Evolutionary conservation across 64 coral and sea anemone genomes (phyloP), one percentile per base, ranked within the genome.

Genomic region (Orbicella faveolata): DNA sequence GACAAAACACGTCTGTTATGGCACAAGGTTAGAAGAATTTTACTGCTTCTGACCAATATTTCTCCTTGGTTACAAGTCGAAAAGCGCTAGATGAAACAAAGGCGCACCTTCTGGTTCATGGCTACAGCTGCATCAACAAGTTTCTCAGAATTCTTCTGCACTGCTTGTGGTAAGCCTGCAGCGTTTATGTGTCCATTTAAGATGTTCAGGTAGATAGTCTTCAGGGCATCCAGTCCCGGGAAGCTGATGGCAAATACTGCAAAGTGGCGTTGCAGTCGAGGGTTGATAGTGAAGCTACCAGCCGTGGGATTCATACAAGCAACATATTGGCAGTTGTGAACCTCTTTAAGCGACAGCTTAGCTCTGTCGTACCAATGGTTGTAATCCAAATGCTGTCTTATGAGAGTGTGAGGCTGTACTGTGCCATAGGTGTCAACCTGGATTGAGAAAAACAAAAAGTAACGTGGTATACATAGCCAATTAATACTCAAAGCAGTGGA

Each of bases 301-400:
- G 97, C 97, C 18, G 97, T 99, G 48, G 97, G 97, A 52, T 99
- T 99, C 97, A 99, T 99, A 14, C 97, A 99, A 23, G 97, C 97
- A 15, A 99, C 91, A 87, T 99, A 99, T 73, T 99, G 97, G 70
- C 93, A 95, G 80, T 99, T 99, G 84, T 94, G 91, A 18, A 99
- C 87, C 9, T 99, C 97, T 84, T 99, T 99, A 5, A 99, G 88
- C 19, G 84, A 94, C 20, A 99, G 88, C 85, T 99, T 99, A 39
- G 72, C 79, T 86, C 97, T 88, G 74, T 99, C 97, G 52, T 93
- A 99, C 97, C 97, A 99, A 76, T 99, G 97, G 72, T 89, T 91
- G 75, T 99, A 99, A 66, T 99, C 97, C 83, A 99, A 81, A 93
- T 99, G 97, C 89, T 99, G 97, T 91, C 97, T 87, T 78, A 99